Base-by-base conservation (phyloP, 2,888 invertebrate genomes). In the Macrophya alboannulata region DNA sequence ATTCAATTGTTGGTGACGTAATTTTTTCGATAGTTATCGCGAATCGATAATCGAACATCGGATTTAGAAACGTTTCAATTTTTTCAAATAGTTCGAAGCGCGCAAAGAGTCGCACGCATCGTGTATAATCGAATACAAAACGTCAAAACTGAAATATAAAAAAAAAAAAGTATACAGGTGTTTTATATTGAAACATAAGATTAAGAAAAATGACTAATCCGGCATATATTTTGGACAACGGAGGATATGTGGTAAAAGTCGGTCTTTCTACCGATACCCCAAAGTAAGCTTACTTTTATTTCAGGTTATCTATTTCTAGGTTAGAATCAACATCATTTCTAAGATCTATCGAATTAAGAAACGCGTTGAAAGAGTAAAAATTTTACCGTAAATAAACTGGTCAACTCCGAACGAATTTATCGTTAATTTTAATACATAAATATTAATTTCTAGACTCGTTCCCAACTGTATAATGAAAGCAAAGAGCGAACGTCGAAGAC, bases 381-480 rank as follows among this genome's bases (percentile, higher is more conserved):
- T 62, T 12, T 62, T 10, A 12, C 12, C 25, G 25, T 25, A 62
- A n/a, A 1, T 55, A n/a, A 55, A 55, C n/a, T 6, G 55, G 3
- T 8, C n/a, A 55, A 5, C 25, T 15, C 8, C 12, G 17, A 4
- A 37, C n/a, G 0, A 68, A 62, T 8, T 82, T 68, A 2, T 6
- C 37, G 17, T 17, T 68, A 37, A 37, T 68, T 68, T 37, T 37
- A 43, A 82, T 9, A 25, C 17, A 45, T 68, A 15, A 72, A 12
- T 83, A 55, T 65, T 12, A 45, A 84, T 88, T 94, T 94, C 84
- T 89, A 96, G 96, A 90, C 92, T 97, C 21, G 95, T 98, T 82
- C 99, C 99, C 0, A 99, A 99, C 94, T 98, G 98, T 91, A 98
- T 99, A 45, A 98, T 99, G 96, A 99, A 99, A 95, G 99, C 99